Evolutionary conservation across 1,140 invertebrate species (phyloP), one percentile per base, ranked within the genome.

Genomic region (Drosophila yakuba): DNA sequence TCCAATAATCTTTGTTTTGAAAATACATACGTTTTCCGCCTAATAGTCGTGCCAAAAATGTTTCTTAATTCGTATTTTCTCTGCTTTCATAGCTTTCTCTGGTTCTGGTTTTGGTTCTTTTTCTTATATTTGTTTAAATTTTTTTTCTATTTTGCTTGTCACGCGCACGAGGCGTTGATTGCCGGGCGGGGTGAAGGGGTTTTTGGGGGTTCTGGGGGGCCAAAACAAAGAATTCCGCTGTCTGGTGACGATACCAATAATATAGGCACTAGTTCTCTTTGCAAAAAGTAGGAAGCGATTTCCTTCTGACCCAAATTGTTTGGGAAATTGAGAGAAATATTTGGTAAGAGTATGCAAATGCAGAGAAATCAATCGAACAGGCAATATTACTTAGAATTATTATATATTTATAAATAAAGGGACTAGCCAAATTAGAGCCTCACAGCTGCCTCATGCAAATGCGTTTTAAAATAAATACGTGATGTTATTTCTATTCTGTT

Each of bases 41-140:
- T 69, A 52, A 55, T 74, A 60, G 48, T 74, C 67, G 63, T 85
- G 82, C 81, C 75, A 86, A 86, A 82, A 72, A 47, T 60, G 56
- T 39, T 32, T 66, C 52, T 72, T 17, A 23, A 32, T 63, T 68
- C 64, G 10, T 44, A 64, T 69, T 57, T 41, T 57, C 52, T 43
- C 59, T 48, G 55, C 48, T 72, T 54, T 74, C 58, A 39, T 38
- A 39, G 54, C 48, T 72, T 54, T 74, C 58, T 44, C 44, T 45
- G 54, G 28, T 51, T 3, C 3, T 25, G 23, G 23, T 25, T 3
- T 3, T 25, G 3, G 4, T 25, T 25, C 25, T 25, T 25, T 4
- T 25, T 61, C 32, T 45, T 12, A 32, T 45, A 25, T 71, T 44
- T 12, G 14, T 60, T 38, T 39, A 14, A 59, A 59, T 59, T 39